Conservation (phyloP, 2,888 invertebrate genomes). For the Stegana nigrithorax region DNA sequence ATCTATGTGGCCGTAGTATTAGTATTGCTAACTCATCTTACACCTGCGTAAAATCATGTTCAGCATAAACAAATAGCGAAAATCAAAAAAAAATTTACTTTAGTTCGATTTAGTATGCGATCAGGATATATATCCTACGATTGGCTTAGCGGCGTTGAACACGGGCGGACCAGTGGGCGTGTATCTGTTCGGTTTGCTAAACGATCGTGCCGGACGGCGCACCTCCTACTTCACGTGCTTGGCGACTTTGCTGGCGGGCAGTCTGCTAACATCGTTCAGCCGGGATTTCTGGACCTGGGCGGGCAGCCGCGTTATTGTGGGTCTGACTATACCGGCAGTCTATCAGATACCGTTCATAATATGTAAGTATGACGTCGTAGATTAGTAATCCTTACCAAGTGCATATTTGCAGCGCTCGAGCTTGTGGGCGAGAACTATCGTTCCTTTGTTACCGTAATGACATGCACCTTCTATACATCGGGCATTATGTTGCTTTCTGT, state of each 20-base stretch:
- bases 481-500: constrained; percentile 85
- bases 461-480: constrained; percentile 89
- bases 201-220: constrained; percentile 88
- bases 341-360: constrained; percentile 96
- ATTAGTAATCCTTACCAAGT: no score
- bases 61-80: neutral
- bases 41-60: neutral
- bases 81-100: constrained; percentile 42
- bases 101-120: constrained; percentile 93
- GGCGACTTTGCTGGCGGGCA: constrained; percentile 82
- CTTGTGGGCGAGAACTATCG: constrained; percentile 91
- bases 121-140: constrained; percentile 85
- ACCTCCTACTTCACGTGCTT: constrained; percentile 88
- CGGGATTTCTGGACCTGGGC: constrained; percentile 87
- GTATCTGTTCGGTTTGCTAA: constrained; percentile 85
- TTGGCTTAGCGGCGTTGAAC: constrained; percentile 87
- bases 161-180: constrained; percentile 91
- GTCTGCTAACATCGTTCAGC: constrained; percentile 83
- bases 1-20: constrained; percentile 14
- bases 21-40: neutral
- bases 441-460: constrained; percentile 92
- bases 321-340: constrained; percentile 89
- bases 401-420: constrained; percentile 82
- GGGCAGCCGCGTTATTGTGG: constrained; percentile 83
- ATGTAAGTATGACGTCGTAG: no score